Evolutionary conservation across 2,797 vertebrate genomes (phyloP), one percentile per base, ranked within the genome.

Genomic region (Hydrophis major): DNA sequence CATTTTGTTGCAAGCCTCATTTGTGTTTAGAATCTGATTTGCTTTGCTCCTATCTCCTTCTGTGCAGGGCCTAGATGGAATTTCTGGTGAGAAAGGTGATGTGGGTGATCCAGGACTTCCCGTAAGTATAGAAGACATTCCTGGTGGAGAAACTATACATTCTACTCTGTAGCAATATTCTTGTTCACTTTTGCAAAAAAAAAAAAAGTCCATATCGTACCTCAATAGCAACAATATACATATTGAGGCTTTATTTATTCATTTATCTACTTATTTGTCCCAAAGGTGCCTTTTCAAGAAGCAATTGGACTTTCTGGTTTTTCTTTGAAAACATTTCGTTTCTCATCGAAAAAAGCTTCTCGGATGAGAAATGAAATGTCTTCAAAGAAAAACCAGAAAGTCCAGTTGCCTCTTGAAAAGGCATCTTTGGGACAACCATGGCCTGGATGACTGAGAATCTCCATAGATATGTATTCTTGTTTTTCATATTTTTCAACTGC

Each of bases 61-160:
- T 57, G 10, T 1, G 0, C 94, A 99, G 99, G 99, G 99, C 69
- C 55, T 97, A 87, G 99, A 99, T 14, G 99, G 99, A 59, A 93
- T 69, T 87, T 93, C 97, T 1, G 99, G 99, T 89, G 96, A 98
- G 32, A 99, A 99, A 92, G 99, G 99, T 92, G 98, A 99, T 94
- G 95, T 95, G 7, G 99, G 99, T 94, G 98, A 99, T 28, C 61
- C 97, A 27, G 99, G 99, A 55, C 98, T 98, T 56, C 95, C 90
- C 90, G 98, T 98, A 94, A 97, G 98, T 96, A 55, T 74, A n/a
- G 37, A 47, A 89, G 50, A 5, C 28, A 10, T 57, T 59, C 22
- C 4, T 59, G 4, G 27, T 20, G 57, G n/a, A 25, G 66, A 47
- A 42, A 32, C 57, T 86, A 42, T 50, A 4, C 16, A 25, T n/a